Conservation (phyloP, 2,113 vertebrate genomes). For the Pterocles orientalis region DNA sequence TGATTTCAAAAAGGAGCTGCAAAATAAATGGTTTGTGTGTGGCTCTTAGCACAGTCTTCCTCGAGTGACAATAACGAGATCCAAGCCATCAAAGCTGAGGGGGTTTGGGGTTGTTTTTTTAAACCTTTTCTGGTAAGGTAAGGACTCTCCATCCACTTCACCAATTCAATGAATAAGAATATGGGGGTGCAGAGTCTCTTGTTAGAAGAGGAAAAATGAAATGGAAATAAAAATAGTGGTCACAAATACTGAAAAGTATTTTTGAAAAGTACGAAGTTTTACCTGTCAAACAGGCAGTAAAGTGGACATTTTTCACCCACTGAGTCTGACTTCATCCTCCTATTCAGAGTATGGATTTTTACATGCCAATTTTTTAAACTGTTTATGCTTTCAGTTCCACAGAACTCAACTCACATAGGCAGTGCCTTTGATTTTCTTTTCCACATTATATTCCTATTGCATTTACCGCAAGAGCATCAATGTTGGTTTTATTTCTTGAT, state of each 20-base stretch:
- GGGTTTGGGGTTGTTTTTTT: background rate
- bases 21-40: background rate
- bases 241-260: background rate
- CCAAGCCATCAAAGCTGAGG: background rate
- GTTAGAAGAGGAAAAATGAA: background rate
- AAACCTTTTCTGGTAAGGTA: background rate
- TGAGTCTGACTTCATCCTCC: background rate
- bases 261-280: background rate
- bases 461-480: background rate
- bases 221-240: background rate
- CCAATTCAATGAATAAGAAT: background rate
- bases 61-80: background rate
- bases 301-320: background rate
- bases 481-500: background rate
- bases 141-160: background rate
- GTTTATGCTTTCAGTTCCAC: background rate
- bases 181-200: accelerated
- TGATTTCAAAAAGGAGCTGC: background rate
- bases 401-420: background rate
- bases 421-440: conserved; percentile 4
- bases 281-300: background rate
- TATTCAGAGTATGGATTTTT: background rate
- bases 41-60: background rate
- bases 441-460: background rate
- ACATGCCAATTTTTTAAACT: background rate